A percentile compares a stretch with the other conserved stretches of the same genome.
These are phyloP conservation scores for Gulo gulo DNA, from an alignment of 2,113 vertebrate species.

Conservation along the genomic window DNA sequence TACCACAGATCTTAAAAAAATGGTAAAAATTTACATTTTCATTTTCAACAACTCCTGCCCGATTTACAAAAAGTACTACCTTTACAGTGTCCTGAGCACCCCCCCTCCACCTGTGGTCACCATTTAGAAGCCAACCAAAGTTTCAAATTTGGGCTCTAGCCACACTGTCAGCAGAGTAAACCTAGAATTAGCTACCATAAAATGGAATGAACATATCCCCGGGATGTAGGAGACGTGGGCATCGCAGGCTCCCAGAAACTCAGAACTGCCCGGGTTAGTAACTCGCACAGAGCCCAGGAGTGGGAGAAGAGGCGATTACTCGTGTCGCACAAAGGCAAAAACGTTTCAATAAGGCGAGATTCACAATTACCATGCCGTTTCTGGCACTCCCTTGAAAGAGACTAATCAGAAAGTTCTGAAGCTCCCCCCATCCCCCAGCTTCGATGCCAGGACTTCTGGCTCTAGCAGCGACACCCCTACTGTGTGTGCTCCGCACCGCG, in stretches of 20 bases:
- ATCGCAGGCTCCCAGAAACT: neutral
- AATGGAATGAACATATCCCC: neutral
- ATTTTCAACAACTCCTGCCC: neutral
- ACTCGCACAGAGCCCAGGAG: neutral
- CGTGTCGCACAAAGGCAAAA: neutral
- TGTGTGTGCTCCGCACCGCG: neutral
- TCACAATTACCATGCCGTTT: neutral
- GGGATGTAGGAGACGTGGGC: neutral
- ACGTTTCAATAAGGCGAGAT: neutral
- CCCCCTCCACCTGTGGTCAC: neutral
- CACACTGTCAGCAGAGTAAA: neutral
- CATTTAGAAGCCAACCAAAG: neutral
- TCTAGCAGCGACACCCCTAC: neutral
- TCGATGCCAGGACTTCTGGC: neutral
- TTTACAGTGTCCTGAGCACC: neutral
- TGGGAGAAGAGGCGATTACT: neutral
- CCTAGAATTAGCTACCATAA: neutral
- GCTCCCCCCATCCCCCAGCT: neutral
- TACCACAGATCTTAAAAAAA: neutral
- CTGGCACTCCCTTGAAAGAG: neutral
- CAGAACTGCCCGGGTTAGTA: neutral
- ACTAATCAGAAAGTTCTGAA: neutral
- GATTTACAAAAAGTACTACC: neutral
- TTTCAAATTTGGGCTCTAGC: neutral
- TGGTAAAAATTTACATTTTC: neutral